Percentiles rank a stretch among this genome's conserved stretches.
Evolutionary conservation across 2,113 vertebrate genomes (phyloP).

Genomic region (Pelusios castaneus): DNA sequence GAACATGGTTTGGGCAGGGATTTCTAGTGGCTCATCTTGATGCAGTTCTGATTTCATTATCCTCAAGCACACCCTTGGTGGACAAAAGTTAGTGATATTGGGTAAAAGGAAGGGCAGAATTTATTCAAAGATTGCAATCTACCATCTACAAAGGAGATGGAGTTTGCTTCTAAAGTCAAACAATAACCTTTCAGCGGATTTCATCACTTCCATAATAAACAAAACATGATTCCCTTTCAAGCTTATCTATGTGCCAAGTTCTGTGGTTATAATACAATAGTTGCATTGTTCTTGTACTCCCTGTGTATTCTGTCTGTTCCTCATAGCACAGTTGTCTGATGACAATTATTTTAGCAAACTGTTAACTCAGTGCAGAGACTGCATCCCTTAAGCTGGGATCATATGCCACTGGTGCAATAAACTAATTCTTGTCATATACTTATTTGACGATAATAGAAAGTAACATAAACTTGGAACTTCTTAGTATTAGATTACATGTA

Average conservation of each 20-base stretch:
- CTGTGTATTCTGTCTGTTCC: conserved; percentile 53
- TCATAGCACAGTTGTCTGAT: conserved; percentile 33
- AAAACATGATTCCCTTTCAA: conserved; percentile 42
- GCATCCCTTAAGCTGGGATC: not conserved
- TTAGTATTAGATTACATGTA: conserved; percentile 65
- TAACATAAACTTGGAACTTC: conserved; percentile 20
- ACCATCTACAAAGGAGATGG: not conserved
- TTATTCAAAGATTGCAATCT: not conserved
- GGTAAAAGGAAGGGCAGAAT: too few species aligned
- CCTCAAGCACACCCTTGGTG: not conserved
- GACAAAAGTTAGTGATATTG: not conserved
- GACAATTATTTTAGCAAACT: conserved; percentile 18
- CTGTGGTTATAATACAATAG: conserved; percentile 10
- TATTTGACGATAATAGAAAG: not conserved
- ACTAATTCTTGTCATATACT: not conserved
- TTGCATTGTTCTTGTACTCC: not conserved
- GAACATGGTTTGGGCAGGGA: rapidly evolving
- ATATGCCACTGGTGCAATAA: not conserved
- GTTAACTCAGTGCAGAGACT: conserved; percentile 4
- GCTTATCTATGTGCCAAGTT: conserved; percentile 19
- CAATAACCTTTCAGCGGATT: conserved; percentile 45
- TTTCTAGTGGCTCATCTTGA: not conserved
- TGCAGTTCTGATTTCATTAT: not conserved
- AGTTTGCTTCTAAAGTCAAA: not conserved
- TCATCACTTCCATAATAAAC: conserved; percentile 55